A percentile compares a stretch with the other conserved stretches of the same genome.
Conservation (phyloP, 2,888 invertebrate genomes). For the Himalopsyche tibetana region DNA sequence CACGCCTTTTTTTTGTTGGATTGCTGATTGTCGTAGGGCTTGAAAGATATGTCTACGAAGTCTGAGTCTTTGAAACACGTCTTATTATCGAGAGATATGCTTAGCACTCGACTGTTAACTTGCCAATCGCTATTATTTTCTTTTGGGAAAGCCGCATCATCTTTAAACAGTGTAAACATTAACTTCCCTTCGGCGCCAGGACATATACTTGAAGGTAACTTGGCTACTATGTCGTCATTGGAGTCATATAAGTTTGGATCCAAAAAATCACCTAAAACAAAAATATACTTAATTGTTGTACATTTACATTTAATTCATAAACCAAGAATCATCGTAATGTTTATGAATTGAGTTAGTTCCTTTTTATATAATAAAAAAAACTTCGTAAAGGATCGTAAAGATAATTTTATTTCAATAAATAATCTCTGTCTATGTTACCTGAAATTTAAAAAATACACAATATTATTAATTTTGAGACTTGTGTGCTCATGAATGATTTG, state of each 20-base stretch:
- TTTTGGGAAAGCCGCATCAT: slow-evolving; percentile 63
- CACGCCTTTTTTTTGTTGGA: slow-evolving; percentile 37
- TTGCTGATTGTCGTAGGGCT: slow-evolving; percentile 67
- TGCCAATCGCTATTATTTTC: neutral
- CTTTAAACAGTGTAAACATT: slow-evolving; percentile 69
- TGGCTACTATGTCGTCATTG: slow-evolving; percentile 71
- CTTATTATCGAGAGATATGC: slow-evolving; percentile 70
- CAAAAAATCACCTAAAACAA: slow-evolving; percentile 66
- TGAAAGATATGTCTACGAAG: slow-evolving; percentile 73
- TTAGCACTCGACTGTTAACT: slow-evolving; percentile 75
- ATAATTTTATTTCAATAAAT: neutral
- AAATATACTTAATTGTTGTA: too few relatives aligned
- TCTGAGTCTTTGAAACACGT: slow-evolving; percentile 67
- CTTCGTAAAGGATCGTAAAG: neutral
- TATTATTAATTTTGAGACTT: too few relatives aligned
- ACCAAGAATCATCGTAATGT: too few relatives aligned
- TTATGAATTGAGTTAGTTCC: neutral
- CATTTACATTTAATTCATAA: too few relatives aligned
- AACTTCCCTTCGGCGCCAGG: slow-evolving; percentile 68
- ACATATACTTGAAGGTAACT: slow-evolving; percentile 71
- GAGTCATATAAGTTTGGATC: slow-evolving; percentile 58
- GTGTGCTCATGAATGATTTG: too few relatives aligned
- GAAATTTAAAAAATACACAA: too few relatives aligned
- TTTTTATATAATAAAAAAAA: neutral
- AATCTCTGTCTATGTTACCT: too few relatives aligned